Base-by-base conservation (phyloP, 53 echinoderm and acorn worm species). In the Holothuria leucospilota region DNA sequence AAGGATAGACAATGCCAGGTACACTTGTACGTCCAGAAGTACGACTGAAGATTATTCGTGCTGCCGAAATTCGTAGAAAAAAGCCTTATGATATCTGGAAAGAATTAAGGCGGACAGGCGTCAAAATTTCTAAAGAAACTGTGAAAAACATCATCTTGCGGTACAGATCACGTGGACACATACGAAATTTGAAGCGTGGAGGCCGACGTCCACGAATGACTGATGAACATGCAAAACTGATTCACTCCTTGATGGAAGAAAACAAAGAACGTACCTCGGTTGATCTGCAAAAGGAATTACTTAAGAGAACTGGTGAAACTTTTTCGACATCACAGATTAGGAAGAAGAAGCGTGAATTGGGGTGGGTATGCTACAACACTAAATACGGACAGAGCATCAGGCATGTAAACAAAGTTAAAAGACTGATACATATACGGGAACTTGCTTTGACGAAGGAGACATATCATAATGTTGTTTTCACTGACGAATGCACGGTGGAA, bases 321-420 rank as follows among this genome's bases (percentile, higher is more conserved):
- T 69, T 69, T 28, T 20, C 70, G 5, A 23, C 29, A 15, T 69
- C 70, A 1, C 15, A 20, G 16, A 69, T 69, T 27, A 69, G 70
- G 29, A 23, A 69, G 70, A 27, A 20, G 29, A 23, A 46, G 40
- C 20, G 20, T 1, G 18, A 29, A 21, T 18, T 38, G 4, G 78
- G 78, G 2, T 81, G 62, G 87, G 63, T 77, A 1, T 26, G 79
- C 13, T 49, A 62, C 18, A 51, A 62, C 8, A 65, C 52, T 0
- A 15, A 62, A 28, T 87, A 87, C 26, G 42, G 78, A 3, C 87
- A 87, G 68, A 59, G 63, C 0, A 87, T 87, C 21, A 39, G 79
- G 15, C 77, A 63, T 30, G 11, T 41, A 21, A 87, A 87, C 87
- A 77, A 77, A 26, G 26, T 51, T 46, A 20, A 21, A 18, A 2